These are phyloP conservation scores for Engystomops pustulosus DNA, from an alignment of 2,113 vertebrate species.

Conservation along the genomic window DNA sequence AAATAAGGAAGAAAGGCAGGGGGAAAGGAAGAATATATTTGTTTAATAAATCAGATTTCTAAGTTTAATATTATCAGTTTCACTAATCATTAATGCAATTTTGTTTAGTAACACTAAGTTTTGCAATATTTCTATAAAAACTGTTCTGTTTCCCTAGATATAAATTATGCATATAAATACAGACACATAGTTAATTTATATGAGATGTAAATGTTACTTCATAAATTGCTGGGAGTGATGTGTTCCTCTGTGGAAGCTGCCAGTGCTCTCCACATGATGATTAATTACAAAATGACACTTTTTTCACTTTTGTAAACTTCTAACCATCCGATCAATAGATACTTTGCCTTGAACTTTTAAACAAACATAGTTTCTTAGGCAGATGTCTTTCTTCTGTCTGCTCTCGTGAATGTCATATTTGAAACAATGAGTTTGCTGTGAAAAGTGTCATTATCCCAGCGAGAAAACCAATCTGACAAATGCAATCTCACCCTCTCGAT, in stretches of 20 bases:
- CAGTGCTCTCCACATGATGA: background rate
- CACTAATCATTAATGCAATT: too few relatives aligned
- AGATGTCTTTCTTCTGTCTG: conserved; percentile 30
- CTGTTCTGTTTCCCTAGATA: background rate
- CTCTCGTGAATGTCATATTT: conserved; percentile 25
- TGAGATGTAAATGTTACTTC: background rate
- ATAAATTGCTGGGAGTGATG: background rate
- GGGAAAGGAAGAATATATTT: too few relatives aligned
- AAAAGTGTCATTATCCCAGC: conserved; percentile 17
- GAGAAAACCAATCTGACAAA: conserved; percentile 23
- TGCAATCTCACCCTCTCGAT: conserved; percentile 23
- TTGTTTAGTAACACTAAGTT: too few relatives aligned
- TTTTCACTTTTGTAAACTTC: background rate
- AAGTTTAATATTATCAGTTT: too few relatives aligned
- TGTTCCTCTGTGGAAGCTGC: too few relatives aligned
- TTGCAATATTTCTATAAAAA: too few relatives aligned
- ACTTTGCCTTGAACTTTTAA: conserved; percentile 17
- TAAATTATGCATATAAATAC: background rate
- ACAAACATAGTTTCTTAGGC: conserved; percentile 12
- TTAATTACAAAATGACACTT: conserved; percentile 22
- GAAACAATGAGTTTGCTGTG: conserved; percentile 31
- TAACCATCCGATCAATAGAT: conserved; percentile 8
- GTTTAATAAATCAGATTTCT: too few relatives aligned
- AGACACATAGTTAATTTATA: background rate
- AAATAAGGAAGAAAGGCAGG: too few relatives aligned